Evolutionary conservation across 2,888 invertebrate species (phyloP), one percentile per base, ranked within the genome.

Genomic region (Auanema freiburgensis): DNA sequence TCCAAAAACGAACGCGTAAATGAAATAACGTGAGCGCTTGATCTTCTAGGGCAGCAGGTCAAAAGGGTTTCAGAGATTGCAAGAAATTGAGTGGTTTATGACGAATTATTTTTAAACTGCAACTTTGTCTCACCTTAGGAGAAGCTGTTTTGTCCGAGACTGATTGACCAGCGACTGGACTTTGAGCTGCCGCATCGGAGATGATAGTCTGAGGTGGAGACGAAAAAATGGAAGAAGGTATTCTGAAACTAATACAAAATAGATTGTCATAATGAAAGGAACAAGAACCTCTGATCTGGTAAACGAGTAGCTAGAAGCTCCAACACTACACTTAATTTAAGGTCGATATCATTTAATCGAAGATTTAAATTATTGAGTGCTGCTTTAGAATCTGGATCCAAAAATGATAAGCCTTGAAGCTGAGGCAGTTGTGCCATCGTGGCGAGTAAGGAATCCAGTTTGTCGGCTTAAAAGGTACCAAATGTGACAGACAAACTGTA

Each of bases 261-360:
- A 56, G 44, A 23, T 52, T 57, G 16, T 41, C n/a, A 14, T 14
- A 10, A 18, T 11, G 21, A n/a, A 10, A 21, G 10, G 18, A 24
- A n/a, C 21, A 33, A 33, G 8, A 33, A 33, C 74, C 72, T 63
- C 23, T 72, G 76, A 54, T 76, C 75, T 0, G 74, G 76, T 12
- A 75, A 52, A n/a, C 76, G 57, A 10, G 75, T 78, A 6, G 78
- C 72, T 12, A 81, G 65, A 11, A 78, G 63, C 51, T 80, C 79
- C 49, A 78, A 51, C 8, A 81, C 74, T 43, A 80, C 69, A 33
- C 69, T 67, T 63, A 81, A 61, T 64, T 81, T 81, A 23, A 77
- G 71, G 63, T 83, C 83, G 59, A 83, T 78, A 52, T 82, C 81
- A 56, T 79, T 78, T 23, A 83, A 62, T 14, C 79, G 72, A 0